Evolutionary conservation across 2,888 invertebrate species (phyloP).

Genomic region (Lagria hirta): DNA sequence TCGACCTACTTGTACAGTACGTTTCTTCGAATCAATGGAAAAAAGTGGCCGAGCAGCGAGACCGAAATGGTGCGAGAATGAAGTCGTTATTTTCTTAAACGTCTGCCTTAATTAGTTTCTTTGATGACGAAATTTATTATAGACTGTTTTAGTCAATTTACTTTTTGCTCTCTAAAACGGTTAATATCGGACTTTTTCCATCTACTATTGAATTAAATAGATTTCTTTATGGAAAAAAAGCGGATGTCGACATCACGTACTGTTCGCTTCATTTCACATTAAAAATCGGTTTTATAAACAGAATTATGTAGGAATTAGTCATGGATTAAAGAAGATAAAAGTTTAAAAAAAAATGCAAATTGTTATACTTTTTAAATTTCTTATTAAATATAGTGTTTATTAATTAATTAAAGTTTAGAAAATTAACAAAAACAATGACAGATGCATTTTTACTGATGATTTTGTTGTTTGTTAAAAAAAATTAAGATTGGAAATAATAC

Average conservation of each 20-base stretch:
- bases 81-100: slow-evolving; percentile 27
- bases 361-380: slow-evolving; percentile 7
- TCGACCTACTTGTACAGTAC: too few relatives aligned
- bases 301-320: slow-evolving; percentile 43
- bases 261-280: slow-evolving; percentile 43
- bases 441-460: too few relatives aligned
- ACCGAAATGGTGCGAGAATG: slow-evolving; percentile 5
- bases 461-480: too few relatives aligned
- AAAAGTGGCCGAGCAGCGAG: too few relatives aligned
- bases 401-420: too few relatives aligned
- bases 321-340: slow-evolving; percentile 37
- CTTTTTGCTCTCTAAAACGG: slow-evolving; percentile 36
- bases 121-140: slow-evolving; percentile 22
- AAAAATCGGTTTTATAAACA: slow-evolving; percentile 45
- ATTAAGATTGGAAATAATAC: too few relatives aligned
- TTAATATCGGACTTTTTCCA: slow-evolving; percentile 34
- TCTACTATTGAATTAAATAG: slow-evolving; percentile 29
- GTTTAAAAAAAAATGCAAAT: slow-evolving; percentile 3
- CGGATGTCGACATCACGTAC: slow-evolving; percentile 38
- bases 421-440: too few relatives aligned
- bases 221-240: slow-evolving; percentile 28
- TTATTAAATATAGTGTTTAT: too few relatives aligned
- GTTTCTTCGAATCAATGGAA: too few relatives aligned
- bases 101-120: slow-evolving; percentile 24
- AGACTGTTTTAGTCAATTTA: slow-evolving; percentile 35